These are phyloP conservation scores for Tricholauxania praeusta DNA, from an alignment of 2,888 invertebrate genomes.

Conservation along the genomic window DNA sequence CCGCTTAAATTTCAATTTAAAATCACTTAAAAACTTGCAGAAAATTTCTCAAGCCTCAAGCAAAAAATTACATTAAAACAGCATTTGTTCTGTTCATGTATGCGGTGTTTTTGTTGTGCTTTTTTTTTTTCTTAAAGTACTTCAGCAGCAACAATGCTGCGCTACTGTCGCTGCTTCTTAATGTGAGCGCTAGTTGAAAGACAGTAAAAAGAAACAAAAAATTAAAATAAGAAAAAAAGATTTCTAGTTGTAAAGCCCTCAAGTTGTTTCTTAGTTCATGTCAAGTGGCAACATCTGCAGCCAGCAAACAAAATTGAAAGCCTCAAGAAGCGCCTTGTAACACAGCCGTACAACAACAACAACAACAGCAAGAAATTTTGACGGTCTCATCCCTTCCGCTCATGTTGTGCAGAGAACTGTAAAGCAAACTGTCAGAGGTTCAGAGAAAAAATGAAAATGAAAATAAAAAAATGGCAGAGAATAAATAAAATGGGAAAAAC, in stretches of 20 bases:
- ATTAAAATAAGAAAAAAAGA: not conserved
- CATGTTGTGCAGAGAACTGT: too few relatives aligned
- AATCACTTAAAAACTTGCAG: constrained; percentile 33
- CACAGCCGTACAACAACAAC: not conserved
- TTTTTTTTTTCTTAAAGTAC: constrained; percentile 26
- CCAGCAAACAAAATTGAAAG: constrained; percentile 27
- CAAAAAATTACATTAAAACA: constrained; percentile 56
- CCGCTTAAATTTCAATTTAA: constrained; percentile 18
- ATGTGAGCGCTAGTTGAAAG: too few relatives aligned
- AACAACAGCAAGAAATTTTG: not conserved
- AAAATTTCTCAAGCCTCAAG: constrained; percentile 46
- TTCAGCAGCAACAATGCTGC: too few relatives aligned
- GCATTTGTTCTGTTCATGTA: constrained; percentile 26
- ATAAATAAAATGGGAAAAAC: not conserved
- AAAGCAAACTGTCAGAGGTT: not conserved
- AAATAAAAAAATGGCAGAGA: not conserved
- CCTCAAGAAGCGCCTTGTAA: constrained; percentile 3
- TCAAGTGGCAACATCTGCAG: constrained; percentile 59
- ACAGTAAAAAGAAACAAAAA: too few relatives aligned
- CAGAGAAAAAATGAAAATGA: not conserved
- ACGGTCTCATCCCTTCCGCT: too few relatives aligned
- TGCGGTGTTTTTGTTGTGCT: constrained; percentile 36
- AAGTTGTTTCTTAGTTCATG: constrained; percentile 58
- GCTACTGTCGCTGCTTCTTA: too few relatives aligned
- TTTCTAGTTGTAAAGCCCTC: constrained; percentile 55